These are phyloP conservation scores for Chalcis sispes DNA, from an alignment of 2,888 invertebrate genomes.

Conservation along the genomic window DNA sequence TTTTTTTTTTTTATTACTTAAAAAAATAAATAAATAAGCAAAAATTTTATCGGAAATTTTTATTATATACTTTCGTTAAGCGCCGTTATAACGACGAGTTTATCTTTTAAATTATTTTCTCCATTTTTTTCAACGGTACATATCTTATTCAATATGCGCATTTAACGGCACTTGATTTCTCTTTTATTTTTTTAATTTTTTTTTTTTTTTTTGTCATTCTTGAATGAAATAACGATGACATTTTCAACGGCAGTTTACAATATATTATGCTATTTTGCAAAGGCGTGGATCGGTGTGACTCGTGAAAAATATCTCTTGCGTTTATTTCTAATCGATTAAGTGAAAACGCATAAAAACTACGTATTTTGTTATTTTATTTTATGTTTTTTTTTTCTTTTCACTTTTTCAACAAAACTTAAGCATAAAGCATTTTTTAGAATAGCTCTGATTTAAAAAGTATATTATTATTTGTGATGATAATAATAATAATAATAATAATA, in stretches of 20 bases:
- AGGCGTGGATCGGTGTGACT: conserved; percentile 16
- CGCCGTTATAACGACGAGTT: background rate
- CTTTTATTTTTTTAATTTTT: conserved; percentile 5
- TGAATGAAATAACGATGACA: conserved; percentile 36
- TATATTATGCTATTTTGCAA: conserved; percentile 13
- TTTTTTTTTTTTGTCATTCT: no score
- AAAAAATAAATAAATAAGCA: conserved; percentile 42
- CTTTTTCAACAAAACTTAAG: conserved; percentile 28
- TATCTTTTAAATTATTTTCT: conserved; percentile 8
- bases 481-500: conserved; percentile 36
- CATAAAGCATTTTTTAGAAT: conserved; percentile 28
- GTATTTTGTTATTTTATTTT: no score
- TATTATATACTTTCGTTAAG: conserved; percentile 26
- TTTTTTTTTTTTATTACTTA: background rate
- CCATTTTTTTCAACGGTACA: conserved; percentile 19
- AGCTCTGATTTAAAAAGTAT: conserved; percentile 20
- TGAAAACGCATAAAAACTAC: conserved; percentile 6
- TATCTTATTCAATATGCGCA: background rate
- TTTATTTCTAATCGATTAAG: conserved; percentile 21
- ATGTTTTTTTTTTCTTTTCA: no score
- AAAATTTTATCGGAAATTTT: conserved; percentile 29
- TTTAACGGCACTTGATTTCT: conserved; percentile 41
- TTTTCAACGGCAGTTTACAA: conserved; percentile 26
- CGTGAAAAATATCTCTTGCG: conserved; percentile 29
- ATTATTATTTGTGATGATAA: conserved; percentile 9